Percentiles rank a stretch among this genome's conserved stretches.
Conservation (phyloP, 2,797 vertebrate species). For the Carduelis carduelis region DNA sequence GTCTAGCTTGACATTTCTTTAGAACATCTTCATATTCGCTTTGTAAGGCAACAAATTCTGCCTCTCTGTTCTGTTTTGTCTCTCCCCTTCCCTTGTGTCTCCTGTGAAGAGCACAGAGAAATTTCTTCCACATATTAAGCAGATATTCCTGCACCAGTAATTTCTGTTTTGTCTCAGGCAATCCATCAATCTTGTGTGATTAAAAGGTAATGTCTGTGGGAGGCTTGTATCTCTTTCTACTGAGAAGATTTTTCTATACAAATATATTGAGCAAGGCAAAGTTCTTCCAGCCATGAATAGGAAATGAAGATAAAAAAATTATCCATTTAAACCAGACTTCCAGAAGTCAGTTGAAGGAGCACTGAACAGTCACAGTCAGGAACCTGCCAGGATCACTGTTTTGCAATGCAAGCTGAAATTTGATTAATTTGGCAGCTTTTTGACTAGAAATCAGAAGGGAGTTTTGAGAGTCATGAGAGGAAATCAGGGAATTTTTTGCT, state of each 20-base stretch:
- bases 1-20: not conserved
- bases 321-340: not conserved
- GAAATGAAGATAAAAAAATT: not conserved
- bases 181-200: not conserved
- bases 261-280: not conserved
- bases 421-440: not conserved
- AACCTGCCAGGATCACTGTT: not conserved
- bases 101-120: not conserved
- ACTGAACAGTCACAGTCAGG: not conserved
- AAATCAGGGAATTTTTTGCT: conserved; percentile 3
- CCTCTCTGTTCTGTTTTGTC: not conserved
- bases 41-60: not conserved
- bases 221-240: not conserved
- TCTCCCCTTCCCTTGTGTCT: not conserved
- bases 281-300: not conserved
- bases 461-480: not conserved
- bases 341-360: not conserved
- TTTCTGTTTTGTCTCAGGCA: not conserved
- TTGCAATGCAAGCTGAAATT: not conserved
- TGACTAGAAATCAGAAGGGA: not conserved
- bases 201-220: not conserved
- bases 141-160: not conserved
- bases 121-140: not conserved
- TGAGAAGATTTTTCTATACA: not conserved
- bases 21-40: not conserved